Conservation (phyloP, 2,888 invertebrate species). For the Seladonia tumulorum region DNA sequence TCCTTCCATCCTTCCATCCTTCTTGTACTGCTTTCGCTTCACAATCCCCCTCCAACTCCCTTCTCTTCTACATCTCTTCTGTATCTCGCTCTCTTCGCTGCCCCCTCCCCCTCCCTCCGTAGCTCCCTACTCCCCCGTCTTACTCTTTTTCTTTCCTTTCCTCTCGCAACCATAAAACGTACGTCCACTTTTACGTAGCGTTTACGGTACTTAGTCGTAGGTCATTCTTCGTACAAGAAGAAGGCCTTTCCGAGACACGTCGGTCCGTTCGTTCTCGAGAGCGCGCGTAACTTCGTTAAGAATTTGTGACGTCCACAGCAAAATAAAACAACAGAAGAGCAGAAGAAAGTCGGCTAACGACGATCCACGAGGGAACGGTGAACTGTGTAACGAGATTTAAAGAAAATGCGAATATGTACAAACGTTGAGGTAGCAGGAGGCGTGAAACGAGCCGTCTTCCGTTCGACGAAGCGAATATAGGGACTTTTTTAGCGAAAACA, state of each 20-base stretch:
- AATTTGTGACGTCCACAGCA: background rate
- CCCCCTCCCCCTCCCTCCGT: slow-evolving; percentile 3
- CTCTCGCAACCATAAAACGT: slow-evolving; percentile 48
- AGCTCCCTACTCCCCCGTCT: slow-evolving; percentile 4
- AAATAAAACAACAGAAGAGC: background rate
- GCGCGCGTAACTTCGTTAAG: background rate
- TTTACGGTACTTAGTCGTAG: slow-evolving; percentile 72
- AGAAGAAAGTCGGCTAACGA: background rate
- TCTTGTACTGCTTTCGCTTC: background rate
- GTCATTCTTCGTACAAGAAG: slow-evolving; percentile 61
- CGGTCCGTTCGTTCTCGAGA: background rate
- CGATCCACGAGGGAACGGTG: background rate
- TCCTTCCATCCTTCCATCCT: slow-evolving; percentile 13
- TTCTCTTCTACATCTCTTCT: slow-evolving; percentile 22
- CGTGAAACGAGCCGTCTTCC: slow-evolving; percentile 18
- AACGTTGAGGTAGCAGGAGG: slow-evolving; percentile 41
- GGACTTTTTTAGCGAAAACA: no score
- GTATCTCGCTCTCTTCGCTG: slow-evolving; percentile 20
- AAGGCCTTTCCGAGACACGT: slow-evolving; percentile 15
- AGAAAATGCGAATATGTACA: slow-evolving; percentile 42
- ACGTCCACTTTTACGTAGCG: slow-evolving; percentile 68
- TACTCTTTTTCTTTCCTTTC: slow-evolving; percentile 22
- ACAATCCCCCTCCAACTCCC: background rate
- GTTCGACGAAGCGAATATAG: slow-evolving; percentile 3
- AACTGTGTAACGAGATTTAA: background rate